Evolutionary conservation across 2,888 invertebrate genomes (phyloP), one percentile per base, ranked within the genome.

Genomic region (Cheiracanthium punctorium): DNA sequence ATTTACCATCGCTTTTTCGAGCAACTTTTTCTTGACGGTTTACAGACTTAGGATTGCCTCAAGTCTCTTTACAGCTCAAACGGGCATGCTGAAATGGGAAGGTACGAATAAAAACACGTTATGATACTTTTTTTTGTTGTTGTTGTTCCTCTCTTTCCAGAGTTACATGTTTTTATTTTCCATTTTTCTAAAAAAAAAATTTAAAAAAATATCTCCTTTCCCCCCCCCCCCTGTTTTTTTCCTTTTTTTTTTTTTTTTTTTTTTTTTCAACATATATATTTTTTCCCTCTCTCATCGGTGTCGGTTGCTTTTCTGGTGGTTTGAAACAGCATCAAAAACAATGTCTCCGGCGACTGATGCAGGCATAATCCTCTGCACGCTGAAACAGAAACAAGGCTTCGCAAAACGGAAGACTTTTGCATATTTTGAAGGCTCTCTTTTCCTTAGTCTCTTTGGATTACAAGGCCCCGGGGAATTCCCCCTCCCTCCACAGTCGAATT

Each of bases 41-140:
- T 82, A 87, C 82, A 82, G 82, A 82, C 80, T 86, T 86, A 86
- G 80, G 80, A 80, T 86, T 86, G 87, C 87, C 87, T 87, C 81
- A 87, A 87, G 85, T 86, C 80, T 86, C 84, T 69, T 80, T 80
- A 80, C 79, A 79, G 69, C 79, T 73, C 74, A 86, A 80, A 48
- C 80, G 80, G 80, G 85, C 74, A 80, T 74, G 80, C 69, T 65
- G 74, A 85, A 85, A 84, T 84, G 77, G 82, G 82, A 71, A 72
- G 67, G 71, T 52, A 72, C 79, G 79, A 85, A 86, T 80, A 86
- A 86, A 86, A 80, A 86, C 71, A 70, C 80, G 85, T 86, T 86
- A 86, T 86, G 85, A 86, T 86, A 80, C 85, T 69, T 69, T 32
- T 73, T 80, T 80, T 74, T 41, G 28, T 69, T 69, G 32, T 73